Base-by-base conservation (phyloP, 1,140 invertebrate species). In the Zaprionus inermis region DNA sequence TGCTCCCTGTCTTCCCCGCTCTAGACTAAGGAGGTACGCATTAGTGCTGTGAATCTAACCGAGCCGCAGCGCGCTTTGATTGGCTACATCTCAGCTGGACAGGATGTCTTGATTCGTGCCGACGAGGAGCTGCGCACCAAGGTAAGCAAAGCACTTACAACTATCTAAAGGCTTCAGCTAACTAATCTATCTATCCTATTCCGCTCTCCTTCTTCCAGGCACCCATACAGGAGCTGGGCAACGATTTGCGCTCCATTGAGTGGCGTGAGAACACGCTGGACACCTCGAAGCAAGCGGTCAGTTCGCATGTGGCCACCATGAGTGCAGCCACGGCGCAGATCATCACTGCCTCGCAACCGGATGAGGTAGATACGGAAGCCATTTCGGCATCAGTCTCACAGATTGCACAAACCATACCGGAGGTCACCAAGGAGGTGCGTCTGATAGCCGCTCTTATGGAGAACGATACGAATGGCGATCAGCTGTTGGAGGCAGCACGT, bases 261-360 rank as follows among this genome's bases (percentile, higher is more conserved):
- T 99, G 98, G 98, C 97, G 97, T 92, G 97, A 98, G 89, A 97
- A 96, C 55, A 97, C 96, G 4, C 94, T 99, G 90, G 98, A 99
- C 92, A 97, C 98, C 12, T 98, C 98, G 91, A 98, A 98, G 90
- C 98, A 99, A 93, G 98, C 97, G 81, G 97, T 99, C 18, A 97
- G 97, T 36, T 98, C 97, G 36, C 98, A 99, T 92, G 96, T 99
- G 79, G 98, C 98, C 11, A 98, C 98, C 34, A 99, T 99, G 98
- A 99, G 98, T 94, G 98, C 98, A 1, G 98, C 98, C 41, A 99
- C 98, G 0, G 99, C 99, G 12, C 98, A 99, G 92, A 94, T 99
- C 7, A 97, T 99, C n/a, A 99, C 98, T 0, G 75, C 89, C 91
- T 94, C 96, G 10, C 94, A 96, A 1, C 94, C 94, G 0, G 96